phyloP scores from a whole-genome alignment of 2,888 invertebrate genomes.

The Lomographa bimaculata region DNA sequence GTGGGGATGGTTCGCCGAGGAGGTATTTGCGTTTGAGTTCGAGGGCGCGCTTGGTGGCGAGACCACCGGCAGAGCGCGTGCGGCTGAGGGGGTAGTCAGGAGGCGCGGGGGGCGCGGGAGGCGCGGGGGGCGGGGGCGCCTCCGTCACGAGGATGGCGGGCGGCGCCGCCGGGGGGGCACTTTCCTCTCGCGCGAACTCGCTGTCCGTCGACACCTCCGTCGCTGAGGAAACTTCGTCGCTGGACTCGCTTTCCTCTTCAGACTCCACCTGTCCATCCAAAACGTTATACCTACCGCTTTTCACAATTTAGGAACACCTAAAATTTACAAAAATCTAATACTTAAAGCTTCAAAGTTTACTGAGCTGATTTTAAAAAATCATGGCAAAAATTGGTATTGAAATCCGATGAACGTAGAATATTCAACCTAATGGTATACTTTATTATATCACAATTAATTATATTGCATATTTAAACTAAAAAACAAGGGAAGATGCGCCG shows the following conservation, averaged over 20 bases:
- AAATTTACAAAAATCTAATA: too few species aligned
- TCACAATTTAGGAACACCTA: neutral
- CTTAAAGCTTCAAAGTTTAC: too few species aligned
- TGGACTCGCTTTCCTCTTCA: constrained; percentile 84
- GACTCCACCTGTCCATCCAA: constrained; percentile 70
- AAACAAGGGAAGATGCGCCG: constrained; percentile 35
- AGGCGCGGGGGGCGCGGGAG: constrained; percentile 89
- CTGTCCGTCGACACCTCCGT: constrained; percentile 97
- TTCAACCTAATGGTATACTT: neutral
- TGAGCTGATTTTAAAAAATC: too few species aligned
- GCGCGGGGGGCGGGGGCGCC: constrained; percentile 85
- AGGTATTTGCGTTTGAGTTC: constrained; percentile 94
- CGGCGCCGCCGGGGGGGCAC: constrained; percentile 83
- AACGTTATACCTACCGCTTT: constrained; percentile 8
- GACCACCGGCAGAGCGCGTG: constrained; percentile 93
- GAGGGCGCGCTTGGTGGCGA: constrained; percentile 93
- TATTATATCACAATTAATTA: too few species aligned
- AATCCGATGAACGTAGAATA: too few species aligned
- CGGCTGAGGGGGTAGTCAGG: constrained; percentile 90
- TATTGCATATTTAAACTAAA: constrained; percentile 21
- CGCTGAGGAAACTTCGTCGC: constrained; percentile 91
- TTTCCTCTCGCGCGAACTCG: constrained; percentile 93
- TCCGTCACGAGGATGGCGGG: constrained; percentile 85
- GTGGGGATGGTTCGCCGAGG: constrained; percentile 87
- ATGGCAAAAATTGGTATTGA: too few species aligned